Evolutionary conservation across 2,797 vertebrate species (phyloP).

Genomic region (Delichon dasypus): DNA sequence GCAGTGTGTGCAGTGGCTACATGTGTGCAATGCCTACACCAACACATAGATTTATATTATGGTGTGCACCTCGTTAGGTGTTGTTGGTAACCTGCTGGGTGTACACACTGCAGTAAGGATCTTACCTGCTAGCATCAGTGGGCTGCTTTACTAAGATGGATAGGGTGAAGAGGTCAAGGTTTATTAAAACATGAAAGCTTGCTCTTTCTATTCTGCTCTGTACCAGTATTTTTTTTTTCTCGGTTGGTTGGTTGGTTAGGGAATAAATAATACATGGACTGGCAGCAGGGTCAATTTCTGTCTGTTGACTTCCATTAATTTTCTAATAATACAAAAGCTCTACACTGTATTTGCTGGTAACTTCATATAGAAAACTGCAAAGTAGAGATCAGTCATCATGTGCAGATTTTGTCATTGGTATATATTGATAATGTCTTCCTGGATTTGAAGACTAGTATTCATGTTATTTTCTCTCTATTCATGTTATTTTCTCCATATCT

Average conservation of each 20-base stretch:
- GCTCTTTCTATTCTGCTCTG: background rate
- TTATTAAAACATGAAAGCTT: background rate
- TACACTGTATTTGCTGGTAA: background rate
- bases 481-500: background rate
- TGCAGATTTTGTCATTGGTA: background rate
- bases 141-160: background rate
- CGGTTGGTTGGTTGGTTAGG: background rate
- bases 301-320: background rate
- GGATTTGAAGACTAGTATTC: background rate
- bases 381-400: background rate
- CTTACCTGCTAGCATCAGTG: background rate
- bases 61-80: background rate
- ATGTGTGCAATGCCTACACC: background rate
- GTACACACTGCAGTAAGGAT: background rate
- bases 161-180: background rate
- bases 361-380: background rate
- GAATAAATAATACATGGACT: background rate
- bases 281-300: background rate
- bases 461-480: background rate
- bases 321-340: background rate
- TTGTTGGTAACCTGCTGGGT: background rate
- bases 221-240: background rate
- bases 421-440: background rate
- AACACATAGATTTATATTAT: background rate
- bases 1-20: background rate